Percentiles rank a stretch among this genome's conserved stretches.
Conservation (phyloP, 37 sponge, comb jelly and placozoan species). For the Mnemiopsis leidyi region DNA sequence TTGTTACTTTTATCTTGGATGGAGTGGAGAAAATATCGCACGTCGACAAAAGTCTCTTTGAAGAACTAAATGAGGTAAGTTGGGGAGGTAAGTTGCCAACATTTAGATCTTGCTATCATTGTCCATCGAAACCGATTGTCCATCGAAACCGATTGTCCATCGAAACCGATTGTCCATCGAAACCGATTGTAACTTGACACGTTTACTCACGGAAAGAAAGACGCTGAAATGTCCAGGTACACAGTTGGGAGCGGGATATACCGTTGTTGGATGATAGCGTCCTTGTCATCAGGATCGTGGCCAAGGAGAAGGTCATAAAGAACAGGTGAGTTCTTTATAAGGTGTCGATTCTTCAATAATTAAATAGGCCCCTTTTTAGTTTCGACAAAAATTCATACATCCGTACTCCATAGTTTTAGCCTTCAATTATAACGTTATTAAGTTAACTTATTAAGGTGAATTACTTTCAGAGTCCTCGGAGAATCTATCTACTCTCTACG, state of each 20-base stretch:
- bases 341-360: no score
- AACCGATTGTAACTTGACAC: no score
- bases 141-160: no score
- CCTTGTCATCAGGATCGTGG: neutral
- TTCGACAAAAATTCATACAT: no score
- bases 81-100: no score
- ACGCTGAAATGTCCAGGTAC: neutral
- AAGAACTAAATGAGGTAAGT: neutral
- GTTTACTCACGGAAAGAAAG: no score
- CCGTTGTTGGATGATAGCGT: slow-evolving; percentile 22
- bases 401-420: no score
- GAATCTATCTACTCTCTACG: neutral
- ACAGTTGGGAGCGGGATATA: neutral
- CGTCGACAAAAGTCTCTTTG: neutral
- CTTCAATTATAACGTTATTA: neutral
- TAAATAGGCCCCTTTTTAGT: no score
- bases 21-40: neutral
- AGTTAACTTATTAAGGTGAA: neutral
- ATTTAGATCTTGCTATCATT: no score
- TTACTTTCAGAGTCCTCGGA: neutral
- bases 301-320: neutral
- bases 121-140: no score
- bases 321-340: neutral
- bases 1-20: slow-evolving; percentile 5
- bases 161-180: no score